Conservation (phyloP, 2,797 vertebrate species). For the Prunella strophiata region DNA sequence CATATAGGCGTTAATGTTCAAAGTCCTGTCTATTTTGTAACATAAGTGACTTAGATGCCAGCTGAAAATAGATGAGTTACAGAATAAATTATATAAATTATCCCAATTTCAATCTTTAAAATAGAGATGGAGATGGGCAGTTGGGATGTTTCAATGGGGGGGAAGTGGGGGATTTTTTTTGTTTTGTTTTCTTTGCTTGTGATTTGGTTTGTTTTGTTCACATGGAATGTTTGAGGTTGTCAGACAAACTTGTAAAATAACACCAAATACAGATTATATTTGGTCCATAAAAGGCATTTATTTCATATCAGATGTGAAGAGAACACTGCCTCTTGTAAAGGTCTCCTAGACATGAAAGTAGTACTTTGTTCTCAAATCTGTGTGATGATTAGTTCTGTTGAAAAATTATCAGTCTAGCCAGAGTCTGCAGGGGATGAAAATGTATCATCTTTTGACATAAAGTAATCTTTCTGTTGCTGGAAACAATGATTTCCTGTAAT, state of each 20-base stretch:
- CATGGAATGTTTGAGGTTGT: not conserved
- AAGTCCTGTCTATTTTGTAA: not conserved
- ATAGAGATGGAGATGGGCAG: not conserved
- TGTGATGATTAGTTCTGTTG: not conserved
- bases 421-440: not conserved
- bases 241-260: not conserved
- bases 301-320: not conserved
- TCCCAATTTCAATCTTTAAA: not conserved
- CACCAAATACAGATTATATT: not conserved
- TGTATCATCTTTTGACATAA: not conserved
- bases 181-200: not conserved
- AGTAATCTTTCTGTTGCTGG: not conserved
- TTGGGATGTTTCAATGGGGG: rapidly evolving
- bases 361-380: not conserved
- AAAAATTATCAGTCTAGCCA: not conserved
- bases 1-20: not conserved
- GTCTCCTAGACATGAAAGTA: not conserved
- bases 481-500: not conserved
- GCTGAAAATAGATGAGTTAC: not conserved
- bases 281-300: not conserved
- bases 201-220: not conserved
- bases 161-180: not conserved
- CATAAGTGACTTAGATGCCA: not conserved
- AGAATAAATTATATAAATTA: not conserved
- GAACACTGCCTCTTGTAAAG: not conserved